These are phyloP conservation scores for Drosophila lacertosa DNA, from an alignment of 1,140 invertebrate species.

Conservation along the genomic window DNA sequence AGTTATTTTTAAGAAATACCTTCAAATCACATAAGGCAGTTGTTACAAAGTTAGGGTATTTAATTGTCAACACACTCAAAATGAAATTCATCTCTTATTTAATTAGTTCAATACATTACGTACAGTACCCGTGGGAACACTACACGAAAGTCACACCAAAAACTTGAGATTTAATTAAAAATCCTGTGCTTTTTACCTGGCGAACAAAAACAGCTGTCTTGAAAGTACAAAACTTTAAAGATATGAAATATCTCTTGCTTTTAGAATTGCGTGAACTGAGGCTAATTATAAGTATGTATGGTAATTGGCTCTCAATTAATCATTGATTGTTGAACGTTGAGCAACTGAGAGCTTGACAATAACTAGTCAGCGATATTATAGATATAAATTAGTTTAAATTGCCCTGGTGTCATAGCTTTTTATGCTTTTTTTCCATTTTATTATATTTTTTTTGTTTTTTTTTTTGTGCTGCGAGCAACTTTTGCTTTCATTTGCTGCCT, in stretches of 20 bases:
- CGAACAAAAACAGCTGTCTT: background rate
- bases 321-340: conserved; percentile 34
- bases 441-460: conserved; percentile 11
- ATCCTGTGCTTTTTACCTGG: conserved; percentile 7
- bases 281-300: background rate
- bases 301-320: conserved; percentile 33
- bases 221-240: too few relatives aligned
- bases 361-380: conserved; percentile 30
- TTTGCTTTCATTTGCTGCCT: conserved; percentile 67
- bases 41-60: background rate
- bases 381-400: conserved; percentile 45
- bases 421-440: too few relatives aligned
- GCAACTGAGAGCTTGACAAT: conserved; percentile 18
- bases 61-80: background rate
- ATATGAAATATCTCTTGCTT: background rate
- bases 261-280: background rate
- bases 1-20: too few relatives aligned
- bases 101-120: conserved; percentile 33
- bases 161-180: background rate
- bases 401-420: conserved; percentile 56
- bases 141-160: conserved; percentile 3
- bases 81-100: background rate
- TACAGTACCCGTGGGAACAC: conserved; percentile 31
- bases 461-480: conserved; percentile 9
- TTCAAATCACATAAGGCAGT: too few relatives aligned